These are phyloP conservation scores for Lepidurus arcticus DNA, from an alignment of 1,140 invertebrate genomes.

Conservation along the genomic window DNA sequence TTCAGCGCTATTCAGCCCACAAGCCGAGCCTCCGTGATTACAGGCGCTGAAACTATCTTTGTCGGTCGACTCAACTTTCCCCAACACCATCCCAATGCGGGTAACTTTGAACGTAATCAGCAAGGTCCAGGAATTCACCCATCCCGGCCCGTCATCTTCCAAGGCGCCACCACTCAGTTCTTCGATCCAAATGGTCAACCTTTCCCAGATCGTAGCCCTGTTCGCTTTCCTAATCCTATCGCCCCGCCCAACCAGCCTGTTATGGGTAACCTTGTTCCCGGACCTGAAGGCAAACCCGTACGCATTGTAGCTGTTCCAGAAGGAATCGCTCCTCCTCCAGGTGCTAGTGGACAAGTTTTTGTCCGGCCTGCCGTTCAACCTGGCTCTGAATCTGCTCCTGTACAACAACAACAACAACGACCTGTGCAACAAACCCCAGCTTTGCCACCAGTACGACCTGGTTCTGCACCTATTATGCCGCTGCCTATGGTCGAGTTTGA, in stretches of 20 bases:
- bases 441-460: not conserved
- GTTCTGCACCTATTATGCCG: not conserved
- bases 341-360: conserved; percentile 34
- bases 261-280: conserved; percentile 28
- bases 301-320: conserved; percentile 33
- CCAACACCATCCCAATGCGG: not conserved
- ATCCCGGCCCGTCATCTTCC: conserved; percentile 21
- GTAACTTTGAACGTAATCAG: conserved; percentile 29
- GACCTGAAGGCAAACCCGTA: conserved; percentile 34
- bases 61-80: conserved; percentile 21
- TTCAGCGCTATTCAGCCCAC: not conserved
- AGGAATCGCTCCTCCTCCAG: conserved; percentile 28
- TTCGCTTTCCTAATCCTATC: conserved; percentile 6
- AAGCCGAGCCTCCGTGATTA: conserved; percentile 11
- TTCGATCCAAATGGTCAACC: conserved; percentile 34
- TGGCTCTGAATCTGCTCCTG: not conserved
- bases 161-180: conserved; percentile 31
- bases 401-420: not conserved
- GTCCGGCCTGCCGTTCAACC: conserved; percentile 30
- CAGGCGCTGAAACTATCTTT: conserved; percentile 24
- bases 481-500: not conserved
- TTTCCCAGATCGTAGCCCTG: conserved; percentile 28
- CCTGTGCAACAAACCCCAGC: conserved; percentile 3
- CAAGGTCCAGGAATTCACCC: conserved; percentile 29
- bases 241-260: conserved; percentile 11